phyloP scores from a whole-genome alignment of 2,888 invertebrate species.

The Metalampra italica region DNA sequence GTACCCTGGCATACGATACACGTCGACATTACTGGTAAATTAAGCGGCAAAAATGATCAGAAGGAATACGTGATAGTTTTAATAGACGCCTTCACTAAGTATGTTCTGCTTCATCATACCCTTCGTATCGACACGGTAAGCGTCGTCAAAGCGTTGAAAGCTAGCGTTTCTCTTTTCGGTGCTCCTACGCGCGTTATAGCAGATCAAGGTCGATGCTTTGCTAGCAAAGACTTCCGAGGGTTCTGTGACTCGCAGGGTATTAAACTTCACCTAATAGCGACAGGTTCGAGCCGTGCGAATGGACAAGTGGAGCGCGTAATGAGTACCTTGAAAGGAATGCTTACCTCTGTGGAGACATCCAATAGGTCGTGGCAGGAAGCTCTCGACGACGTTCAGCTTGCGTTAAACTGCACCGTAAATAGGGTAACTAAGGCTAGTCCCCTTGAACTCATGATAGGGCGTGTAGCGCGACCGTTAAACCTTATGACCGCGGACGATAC shows the following conservation, averaged over 20 bases:
- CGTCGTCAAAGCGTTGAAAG: conserved; percentile 10
- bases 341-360: conserved; percentile 21
- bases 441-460: conserved; percentile 27
- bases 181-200: conserved; percentile 14
- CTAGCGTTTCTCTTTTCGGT: conserved; percentile 13
- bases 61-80: too few relatives aligned
- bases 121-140: conserved; percentile 20
- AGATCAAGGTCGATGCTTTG: conserved; percentile 18
- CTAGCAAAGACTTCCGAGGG: conserved; percentile 3
- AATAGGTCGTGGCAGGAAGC: conserved; percentile 24
- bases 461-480: too few relatives aligned
- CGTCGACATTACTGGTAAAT: too few relatives aligned
- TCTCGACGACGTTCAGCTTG: conserved; percentile 24
- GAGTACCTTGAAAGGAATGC: conserved; percentile 21
- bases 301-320: conserved; percentile 28
- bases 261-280: conserved; percentile 23
- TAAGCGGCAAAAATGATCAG: too few relatives aligned
- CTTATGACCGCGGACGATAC: too few relatives aligned
- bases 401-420: conserved; percentile 24
- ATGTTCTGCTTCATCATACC: too few relatives aligned
- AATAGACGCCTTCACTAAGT: too few relatives aligned
- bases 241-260: conserved; percentile 19
- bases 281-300: conserved; percentile 25
- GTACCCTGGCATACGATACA: too few relatives aligned
- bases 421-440: conserved; percentile 9